Evolutionary conservation across 2,113 vertebrate genomes (phyloP), one percentile per base, ranked within the genome.

Genomic region (Pseudorectes ferrugineus): DNA sequence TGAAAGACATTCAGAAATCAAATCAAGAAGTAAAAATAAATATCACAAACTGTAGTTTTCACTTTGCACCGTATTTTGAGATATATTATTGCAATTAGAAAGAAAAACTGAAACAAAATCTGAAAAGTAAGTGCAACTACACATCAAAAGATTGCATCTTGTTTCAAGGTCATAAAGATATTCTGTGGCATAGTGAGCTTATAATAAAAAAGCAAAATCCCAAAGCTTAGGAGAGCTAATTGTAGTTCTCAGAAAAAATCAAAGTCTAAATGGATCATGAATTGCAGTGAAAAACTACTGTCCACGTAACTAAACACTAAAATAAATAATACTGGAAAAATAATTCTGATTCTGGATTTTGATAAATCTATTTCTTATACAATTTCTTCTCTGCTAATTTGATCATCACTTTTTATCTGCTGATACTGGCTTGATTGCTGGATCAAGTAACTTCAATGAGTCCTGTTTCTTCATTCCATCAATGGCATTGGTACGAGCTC

Each of bases 391-490:
- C 49, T 67, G 31, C 8, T 59, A 58, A 40, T 74, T 46, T 46
- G 21, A 46, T 29, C 35, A 72, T 40, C 18, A 43, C 0, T 43
- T 85, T 89, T 88, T 74, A n/a, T 58, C 35, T 76, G 23, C 33
- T 65, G 66, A 90, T 46, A n/a, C 9, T 88, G 46, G 10, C 38
- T 88, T 73, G 55, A 65, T 58, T 80, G 14, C 35, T 73, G n/a
- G 28, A 19, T 35, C n/a, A 52, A 40, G 7, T 35, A 79, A 80
- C 8, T 62, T 51, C 35, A 83, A 4, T 12, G 23, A 70, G 45
- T 72, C 49, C 7, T 0, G 0, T 66, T 63, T 36, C 70, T 78
- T 61, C 36, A 26, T 5, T 45, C 28, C 0, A 0, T 29, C 2
- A 2, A 23, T 49, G 7, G 23, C 15, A 28, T 8, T 62, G 9